Evolutionary conservation across 1,140 invertebrate genomes (phyloP).

Genomic region (Protaetia brevitarsis): DNA sequence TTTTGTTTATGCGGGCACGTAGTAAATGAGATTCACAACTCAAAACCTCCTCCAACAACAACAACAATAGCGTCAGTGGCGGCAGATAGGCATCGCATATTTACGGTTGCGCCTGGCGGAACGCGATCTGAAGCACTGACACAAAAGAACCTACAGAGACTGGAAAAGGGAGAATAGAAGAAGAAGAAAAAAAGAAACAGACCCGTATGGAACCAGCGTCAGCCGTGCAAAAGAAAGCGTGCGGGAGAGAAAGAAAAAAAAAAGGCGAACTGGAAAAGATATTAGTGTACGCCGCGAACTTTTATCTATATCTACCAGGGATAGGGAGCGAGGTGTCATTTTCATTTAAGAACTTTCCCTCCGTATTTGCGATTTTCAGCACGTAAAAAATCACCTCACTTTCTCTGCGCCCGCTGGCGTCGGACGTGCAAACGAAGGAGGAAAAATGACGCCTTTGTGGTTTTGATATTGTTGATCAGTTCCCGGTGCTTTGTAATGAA

Average conservation of each 20-base stretch:
- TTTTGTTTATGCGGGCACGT: constrained; percentile 15
- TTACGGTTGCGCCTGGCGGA: neutral
- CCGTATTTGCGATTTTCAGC: neutral
- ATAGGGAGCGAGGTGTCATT: neutral
- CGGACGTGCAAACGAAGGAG: neutral
- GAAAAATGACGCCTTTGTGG: constrained; percentile 17
- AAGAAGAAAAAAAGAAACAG: neutral
- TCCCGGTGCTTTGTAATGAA: constrained; percentile 11
- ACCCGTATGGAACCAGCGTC: neutral
- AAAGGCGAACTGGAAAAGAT: too few species aligned
- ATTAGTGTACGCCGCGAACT: neutral
- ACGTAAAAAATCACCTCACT: constrained; percentile 15
- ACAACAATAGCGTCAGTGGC: neutral
- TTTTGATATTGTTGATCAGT: constrained; percentile 18
- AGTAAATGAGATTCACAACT: constrained; percentile 11
- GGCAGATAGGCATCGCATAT: constrained; percentile 5
- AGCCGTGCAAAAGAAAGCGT: neutral
- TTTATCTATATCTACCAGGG: neutral
- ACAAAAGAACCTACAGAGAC: neutral
- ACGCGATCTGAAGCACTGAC: neutral
- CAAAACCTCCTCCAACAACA: constrained; percentile 1
- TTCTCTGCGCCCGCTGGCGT: neutral
- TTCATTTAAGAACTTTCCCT: constrained; percentile 9
- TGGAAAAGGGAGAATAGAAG: neutral
- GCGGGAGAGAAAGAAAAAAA: neutral